Conservation (phyloP, 2,797 vertebrate genomes). For the Hydrocynus forskahlii region DNA sequence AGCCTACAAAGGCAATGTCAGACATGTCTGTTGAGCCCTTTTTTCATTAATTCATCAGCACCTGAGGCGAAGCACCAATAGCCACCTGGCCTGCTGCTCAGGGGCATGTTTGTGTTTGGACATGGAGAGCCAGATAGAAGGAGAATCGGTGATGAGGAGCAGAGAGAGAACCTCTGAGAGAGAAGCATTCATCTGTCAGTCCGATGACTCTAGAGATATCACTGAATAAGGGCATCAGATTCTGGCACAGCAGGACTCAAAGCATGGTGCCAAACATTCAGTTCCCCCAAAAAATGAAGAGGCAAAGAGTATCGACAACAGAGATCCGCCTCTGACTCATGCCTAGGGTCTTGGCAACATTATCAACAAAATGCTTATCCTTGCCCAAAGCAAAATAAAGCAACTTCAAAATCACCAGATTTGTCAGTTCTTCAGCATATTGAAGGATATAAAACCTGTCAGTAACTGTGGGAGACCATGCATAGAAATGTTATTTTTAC, state of each 20-base stretch:
- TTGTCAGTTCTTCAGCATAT: not conserved
- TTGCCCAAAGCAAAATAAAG: too few relatives aligned
- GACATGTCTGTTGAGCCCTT: slow-evolving; percentile 64
- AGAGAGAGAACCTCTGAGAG: slow-evolving; percentile 5
- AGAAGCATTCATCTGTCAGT: slow-evolving; percentile 28
- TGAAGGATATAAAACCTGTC: too few relatives aligned
- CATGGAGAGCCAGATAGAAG: not conserved
- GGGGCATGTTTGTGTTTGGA: slow-evolving; percentile 14
- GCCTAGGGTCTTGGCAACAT: too few relatives aligned
- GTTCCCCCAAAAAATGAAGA: not conserved
- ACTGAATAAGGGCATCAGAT: slow-evolving; percentile 15
- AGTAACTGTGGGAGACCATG: not conserved
- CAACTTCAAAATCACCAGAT: not conserved
- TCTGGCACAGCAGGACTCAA: slow-evolving; percentile 11
- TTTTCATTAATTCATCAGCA: slow-evolving; percentile 51
- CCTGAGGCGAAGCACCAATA: slow-evolving; percentile 14
- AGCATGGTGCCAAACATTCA: not conserved
- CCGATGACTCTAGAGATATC: not conserved
- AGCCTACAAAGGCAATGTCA: slow-evolving; percentile 12
- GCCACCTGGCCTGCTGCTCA: slow-evolving; percentile 11
- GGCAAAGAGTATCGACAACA: not conserved
- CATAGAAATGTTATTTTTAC: not conserved
- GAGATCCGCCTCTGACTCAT: not conserved
- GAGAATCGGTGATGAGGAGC: slow-evolving; percentile 1
- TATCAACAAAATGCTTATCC: too few relatives aligned